These are phyloP conservation scores for Alexandromys fortis DNA, from an alignment of 2,113 vertebrate species.

Conservation along the genomic window DNA sequence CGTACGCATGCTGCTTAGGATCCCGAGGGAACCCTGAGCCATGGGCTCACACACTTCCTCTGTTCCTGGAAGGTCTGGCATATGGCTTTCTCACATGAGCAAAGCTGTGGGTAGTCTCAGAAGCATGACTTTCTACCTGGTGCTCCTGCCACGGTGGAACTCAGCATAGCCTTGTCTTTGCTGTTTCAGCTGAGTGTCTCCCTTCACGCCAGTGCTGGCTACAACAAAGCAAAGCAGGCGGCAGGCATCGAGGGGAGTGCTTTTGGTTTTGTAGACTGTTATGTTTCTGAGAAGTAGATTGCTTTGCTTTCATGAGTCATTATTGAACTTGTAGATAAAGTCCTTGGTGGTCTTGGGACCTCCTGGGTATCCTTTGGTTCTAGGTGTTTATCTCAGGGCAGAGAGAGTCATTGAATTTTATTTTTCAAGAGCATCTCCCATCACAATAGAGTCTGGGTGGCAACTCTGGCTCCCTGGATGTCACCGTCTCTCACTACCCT, in stretches of 20 bases:
- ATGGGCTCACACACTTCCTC: rapidly evolving
- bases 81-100: rapidly evolving
- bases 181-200: rapidly evolving
- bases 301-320: not conserved
- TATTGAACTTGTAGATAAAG: not conserved
- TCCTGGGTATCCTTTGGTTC: rapidly evolving
- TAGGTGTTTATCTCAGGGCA: too few species aligned
- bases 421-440: not conserved
- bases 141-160: rapidly evolving
- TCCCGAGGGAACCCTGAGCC: not conserved
- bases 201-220: not conserved
- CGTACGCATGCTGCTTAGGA: rapidly evolving
- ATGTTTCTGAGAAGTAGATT: not conserved
- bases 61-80: not conserved
- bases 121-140: too few species aligned
- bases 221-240: not conserved
- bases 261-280: not conserved
- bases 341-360: too few species aligned
- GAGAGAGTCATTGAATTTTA: rapidly evolving
- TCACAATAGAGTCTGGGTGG: rapidly evolving
- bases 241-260: rapidly evolving
- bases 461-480: not conserved
- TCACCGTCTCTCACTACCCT: not conserved
- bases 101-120: not conserved
- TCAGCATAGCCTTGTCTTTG: not conserved